These are phyloP conservation scores for Agrilus planipennis DNA, from an alignment of 1,140 invertebrate genomes.

Conservation along the genomic window DNA sequence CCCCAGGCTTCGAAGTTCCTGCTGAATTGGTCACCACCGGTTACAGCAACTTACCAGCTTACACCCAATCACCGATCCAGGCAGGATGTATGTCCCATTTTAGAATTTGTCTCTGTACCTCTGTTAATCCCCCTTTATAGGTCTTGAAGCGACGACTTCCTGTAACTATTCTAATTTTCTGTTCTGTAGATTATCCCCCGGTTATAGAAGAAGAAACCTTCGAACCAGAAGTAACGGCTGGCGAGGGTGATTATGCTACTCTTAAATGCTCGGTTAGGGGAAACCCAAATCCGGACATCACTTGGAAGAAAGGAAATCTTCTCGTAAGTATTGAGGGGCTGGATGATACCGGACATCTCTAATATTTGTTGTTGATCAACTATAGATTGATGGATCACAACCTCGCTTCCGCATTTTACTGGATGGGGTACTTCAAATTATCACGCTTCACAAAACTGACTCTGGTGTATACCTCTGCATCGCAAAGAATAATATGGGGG, in stretches of 20 bases:
- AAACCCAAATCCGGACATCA: constrained; percentile 58
- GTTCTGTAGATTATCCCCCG: constrained; percentile 32
- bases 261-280: constrained; percentile 63
- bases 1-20: constrained; percentile 24
- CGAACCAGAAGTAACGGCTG: constrained; percentile 47
- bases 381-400: constrained; percentile 55
- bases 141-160: background rate
- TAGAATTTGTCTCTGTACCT: background rate
- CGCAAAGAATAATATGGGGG: constrained; percentile 68
- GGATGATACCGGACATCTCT: no score
- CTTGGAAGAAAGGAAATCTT: constrained; percentile 59
- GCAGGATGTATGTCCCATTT: constrained; percentile 5
- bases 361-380: no score
- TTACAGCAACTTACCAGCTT: constrained; percentile 20
- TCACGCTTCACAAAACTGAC: constrained; percentile 67
- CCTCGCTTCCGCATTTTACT: constrained; percentile 54
- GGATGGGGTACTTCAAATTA: constrained; percentile 65
- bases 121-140: background rate
- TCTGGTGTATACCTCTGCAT: constrained; percentile 74
- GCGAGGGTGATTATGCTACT: constrained; percentile 59
- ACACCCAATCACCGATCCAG: constrained; percentile 29
- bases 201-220: constrained; percentile 35
- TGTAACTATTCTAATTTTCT: constrained; percentile 2
- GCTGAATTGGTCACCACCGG: constrained; percentile 19
- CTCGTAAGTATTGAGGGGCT: constrained; percentile 46